Conservation (phyloP, 2,113 vertebrate genomes). For the Passer montanus region DNA sequence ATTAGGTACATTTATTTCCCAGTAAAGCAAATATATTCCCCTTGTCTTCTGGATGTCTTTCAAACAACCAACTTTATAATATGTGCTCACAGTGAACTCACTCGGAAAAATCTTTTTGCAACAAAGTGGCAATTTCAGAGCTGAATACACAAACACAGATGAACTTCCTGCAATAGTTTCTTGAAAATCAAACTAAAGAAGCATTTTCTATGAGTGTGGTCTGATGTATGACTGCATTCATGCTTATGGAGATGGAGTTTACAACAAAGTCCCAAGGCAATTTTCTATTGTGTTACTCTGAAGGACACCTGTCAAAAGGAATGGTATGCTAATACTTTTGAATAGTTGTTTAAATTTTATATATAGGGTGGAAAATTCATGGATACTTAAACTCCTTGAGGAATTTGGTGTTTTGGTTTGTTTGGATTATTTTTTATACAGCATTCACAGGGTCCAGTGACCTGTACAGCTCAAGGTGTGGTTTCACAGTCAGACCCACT, state of each 20-base stretch:
- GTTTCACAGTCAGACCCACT: neutral
- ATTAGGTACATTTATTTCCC: conserved; percentile 23
- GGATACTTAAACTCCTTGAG: neutral
- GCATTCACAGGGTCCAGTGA: neutral
- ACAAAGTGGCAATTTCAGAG: neutral
- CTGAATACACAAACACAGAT: neutral
- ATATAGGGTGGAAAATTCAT: neutral
- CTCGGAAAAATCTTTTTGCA: neutral
- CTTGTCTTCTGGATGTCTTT: conserved; percentile 18
- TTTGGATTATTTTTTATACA: neutral
- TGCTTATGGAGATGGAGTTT: neutral
- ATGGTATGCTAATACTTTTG: neutral
- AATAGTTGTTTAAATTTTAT: neutral
- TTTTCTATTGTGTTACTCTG: neutral
- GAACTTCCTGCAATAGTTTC: neutral
- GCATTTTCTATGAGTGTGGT: neutral
- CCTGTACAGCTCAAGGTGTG: neutral
- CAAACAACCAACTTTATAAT: neutral
- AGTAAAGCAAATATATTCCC: neutral
- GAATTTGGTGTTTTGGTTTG: neutral
- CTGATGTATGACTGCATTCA: neutral
- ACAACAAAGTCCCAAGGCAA: neutral
- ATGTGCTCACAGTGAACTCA: neutral
- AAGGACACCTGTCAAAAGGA: neutral
- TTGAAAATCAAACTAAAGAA: neutral